Conservation (phyloP, 2,888 invertebrate species). For the Sepioteuthis lessoniana region DNA sequence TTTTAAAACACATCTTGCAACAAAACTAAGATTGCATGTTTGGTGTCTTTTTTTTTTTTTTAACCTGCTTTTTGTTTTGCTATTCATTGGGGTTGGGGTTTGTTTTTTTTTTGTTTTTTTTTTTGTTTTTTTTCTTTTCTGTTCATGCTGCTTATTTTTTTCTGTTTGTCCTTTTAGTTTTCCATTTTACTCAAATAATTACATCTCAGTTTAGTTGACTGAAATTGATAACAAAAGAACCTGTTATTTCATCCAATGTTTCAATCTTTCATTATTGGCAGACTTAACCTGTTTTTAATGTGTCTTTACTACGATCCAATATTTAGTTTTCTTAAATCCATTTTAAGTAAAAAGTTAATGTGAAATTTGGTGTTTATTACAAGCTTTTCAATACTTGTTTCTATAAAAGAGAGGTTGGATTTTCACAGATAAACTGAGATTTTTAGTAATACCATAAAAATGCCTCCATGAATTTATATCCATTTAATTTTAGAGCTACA, state of each 20-base stretch:
- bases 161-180: background rate
- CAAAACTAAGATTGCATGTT: slow-evolving; percentile 23
- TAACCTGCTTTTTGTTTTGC: background rate
- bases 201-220: background rate
- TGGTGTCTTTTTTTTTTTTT: background rate
- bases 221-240: background rate
- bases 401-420: no score
- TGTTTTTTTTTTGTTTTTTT: no score
- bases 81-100: background rate
- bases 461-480: no score
- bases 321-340: no score
- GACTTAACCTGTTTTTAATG: no score
- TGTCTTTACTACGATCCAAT: no score
- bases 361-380: background rate
- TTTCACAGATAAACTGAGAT: no score
- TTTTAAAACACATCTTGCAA: background rate
- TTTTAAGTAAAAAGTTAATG: background rate
- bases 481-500: no score
- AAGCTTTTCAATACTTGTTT: background rate
- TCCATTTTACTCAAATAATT: background rate
- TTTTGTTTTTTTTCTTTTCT: background rate
- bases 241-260: no score
- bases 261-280: no score
- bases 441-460: no score
- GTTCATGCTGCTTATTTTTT: background rate